A percentile compares a stretch with the other conserved stretches of the same genome.
phyloP scores from a whole-genome alignment of 2,888 invertebrate genomes.

The Philereme vetulata region DNA sequence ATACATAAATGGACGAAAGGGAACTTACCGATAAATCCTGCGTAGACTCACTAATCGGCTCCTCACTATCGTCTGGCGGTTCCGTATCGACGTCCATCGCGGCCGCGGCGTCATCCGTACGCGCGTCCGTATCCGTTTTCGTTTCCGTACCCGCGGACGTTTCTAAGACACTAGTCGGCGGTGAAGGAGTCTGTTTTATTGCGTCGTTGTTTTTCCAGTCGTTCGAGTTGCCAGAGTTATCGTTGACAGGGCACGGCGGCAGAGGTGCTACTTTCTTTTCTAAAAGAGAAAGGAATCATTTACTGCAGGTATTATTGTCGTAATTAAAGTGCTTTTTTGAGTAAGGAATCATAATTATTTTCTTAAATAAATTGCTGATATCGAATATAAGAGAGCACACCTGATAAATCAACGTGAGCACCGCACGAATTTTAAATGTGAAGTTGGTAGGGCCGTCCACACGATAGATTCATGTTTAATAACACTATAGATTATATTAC shows the following conservation, averaged over 20 bases:
- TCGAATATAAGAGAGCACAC: too few relatives aligned
- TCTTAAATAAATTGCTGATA: too few relatives aligned
- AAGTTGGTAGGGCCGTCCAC: too few relatives aligned
- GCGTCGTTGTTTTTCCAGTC: slow-evolving; percentile 62
- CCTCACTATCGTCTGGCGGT: slow-evolving; percentile 36
- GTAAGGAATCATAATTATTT: too few relatives aligned
- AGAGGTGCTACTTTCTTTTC: slow-evolving; percentile 54
- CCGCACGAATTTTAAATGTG: too few relatives aligned
- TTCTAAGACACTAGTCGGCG: slow-evolving; percentile 67
- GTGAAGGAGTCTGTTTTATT: slow-evolving; percentile 60
- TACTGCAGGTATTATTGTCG: too few relatives aligned
- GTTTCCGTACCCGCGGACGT: slow-evolving; percentile 8
- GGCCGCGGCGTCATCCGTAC: slow-evolving; percentile 12
- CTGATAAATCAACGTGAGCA: too few relatives aligned
- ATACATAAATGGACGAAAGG: background rate
- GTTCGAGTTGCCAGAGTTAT: slow-evolving; percentile 63
- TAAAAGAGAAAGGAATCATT: slow-evolving; percentile 33
- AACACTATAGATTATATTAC: too few relatives aligned
- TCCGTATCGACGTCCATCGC: slow-evolving; percentile 35
- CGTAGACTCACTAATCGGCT: slow-evolving; percentile 38
- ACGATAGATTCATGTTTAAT: too few relatives aligned
- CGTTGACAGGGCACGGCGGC: slow-evolving; percentile 64
- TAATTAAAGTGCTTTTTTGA: too few relatives aligned
- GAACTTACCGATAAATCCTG: slow-evolving; percentile 48
- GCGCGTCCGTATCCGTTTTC: slow-evolving; percentile 39